phyloP scores from a whole-genome alignment of 2,888 invertebrate species.

The Sympetrum striolatum region DNA sequence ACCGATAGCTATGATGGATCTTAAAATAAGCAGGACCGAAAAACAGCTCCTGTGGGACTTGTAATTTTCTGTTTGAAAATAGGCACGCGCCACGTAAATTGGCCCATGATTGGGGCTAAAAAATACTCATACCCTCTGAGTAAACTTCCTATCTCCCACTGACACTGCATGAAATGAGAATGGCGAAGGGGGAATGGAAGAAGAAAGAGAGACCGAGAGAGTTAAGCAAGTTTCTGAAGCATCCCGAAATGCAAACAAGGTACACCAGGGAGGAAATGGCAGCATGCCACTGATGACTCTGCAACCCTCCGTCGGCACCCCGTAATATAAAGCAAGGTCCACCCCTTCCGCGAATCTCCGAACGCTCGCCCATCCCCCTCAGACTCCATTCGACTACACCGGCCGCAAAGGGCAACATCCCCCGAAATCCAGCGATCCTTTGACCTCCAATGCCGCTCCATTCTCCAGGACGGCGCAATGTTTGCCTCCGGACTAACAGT shows the following conservation, averaged over 20 bases:
- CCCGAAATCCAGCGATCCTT: background rate
- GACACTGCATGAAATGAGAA: background rate
- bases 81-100: background rate
- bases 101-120: background rate
- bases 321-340: background rate
- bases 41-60: background rate
- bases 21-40: background rate
- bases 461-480: conserved; percentile 22
- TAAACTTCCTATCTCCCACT: background rate
- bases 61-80: background rate
- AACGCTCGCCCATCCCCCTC: background rate
- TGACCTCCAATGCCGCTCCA: background rate
- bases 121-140: background rate
- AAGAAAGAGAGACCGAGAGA: background rate
- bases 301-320: background rate
- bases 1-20: background rate
- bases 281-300: background rate
- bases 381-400: background rate
- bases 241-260: background rate
- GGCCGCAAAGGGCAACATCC: background rate
- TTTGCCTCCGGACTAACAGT: conserved; percentile 49
- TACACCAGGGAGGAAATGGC: background rate
- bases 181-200: background rate
- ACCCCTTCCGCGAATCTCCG: background rate
- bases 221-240: background rate